These are phyloP conservation scores for Momotus momota DNA, from an alignment of 2,797 vertebrate species.

Conservation along the genomic window DNA sequence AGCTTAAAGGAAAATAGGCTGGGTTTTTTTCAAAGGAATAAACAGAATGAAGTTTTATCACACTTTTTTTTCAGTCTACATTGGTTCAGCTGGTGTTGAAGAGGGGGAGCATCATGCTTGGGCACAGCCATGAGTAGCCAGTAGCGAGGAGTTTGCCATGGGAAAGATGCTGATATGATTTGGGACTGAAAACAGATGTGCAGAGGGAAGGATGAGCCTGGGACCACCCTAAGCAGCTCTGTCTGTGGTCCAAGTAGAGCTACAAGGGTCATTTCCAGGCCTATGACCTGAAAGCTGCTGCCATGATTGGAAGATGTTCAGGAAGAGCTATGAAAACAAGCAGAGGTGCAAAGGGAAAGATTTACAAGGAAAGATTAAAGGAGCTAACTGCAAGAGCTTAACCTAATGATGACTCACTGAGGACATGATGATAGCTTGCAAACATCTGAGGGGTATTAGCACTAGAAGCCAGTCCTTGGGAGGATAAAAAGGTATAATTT, in stretches of 20 bases:
- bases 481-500: slow-evolving; percentile 28
- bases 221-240: neutral
- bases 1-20: neutral
- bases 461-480: neutral
- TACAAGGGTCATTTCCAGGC: slow-evolving; percentile 5
- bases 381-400: slow-evolving; percentile 49
- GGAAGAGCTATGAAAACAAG: slow-evolving; percentile 44
- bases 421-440: slow-evolving; percentile 57
- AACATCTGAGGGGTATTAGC: slow-evolving; percentile 67
- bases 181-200: neutral
- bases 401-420: slow-evolving; percentile 44
- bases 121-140: neutral
- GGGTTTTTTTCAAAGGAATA: neutral
- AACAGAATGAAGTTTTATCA: neutral
- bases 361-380: slow-evolving; percentile 68
- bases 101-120: neutral
- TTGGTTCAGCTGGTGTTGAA: neutral
- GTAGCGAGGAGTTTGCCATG: neutral
- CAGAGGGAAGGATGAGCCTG: neutral
- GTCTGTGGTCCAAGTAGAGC: neutral
- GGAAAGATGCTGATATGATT: neutral
- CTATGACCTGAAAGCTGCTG: neutral
- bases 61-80: neutral
- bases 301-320: slow-evolving; percentile 41
- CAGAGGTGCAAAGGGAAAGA: slow-evolving; percentile 56